Conservation (phyloP, 2,113 vertebrate species). For the Grus americana region DNA sequence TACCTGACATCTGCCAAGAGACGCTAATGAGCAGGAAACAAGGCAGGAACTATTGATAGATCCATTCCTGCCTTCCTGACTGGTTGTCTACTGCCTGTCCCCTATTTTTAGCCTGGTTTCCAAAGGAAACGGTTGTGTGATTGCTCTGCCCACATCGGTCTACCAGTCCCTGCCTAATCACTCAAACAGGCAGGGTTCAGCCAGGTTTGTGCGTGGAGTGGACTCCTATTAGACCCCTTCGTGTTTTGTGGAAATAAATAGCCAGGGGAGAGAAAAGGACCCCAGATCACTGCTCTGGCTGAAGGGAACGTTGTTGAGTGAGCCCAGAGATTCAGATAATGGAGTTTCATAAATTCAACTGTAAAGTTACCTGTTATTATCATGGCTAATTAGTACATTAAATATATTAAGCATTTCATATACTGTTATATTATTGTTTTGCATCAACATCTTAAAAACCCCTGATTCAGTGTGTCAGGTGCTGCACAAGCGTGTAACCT, state of each 20-base stretch:
- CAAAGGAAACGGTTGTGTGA: not conserved
- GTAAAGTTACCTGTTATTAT: not conserved
- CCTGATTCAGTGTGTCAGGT: not conserved
- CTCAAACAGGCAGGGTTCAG: not conserved
- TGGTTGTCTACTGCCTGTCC: not conserved
- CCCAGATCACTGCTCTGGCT: not conserved
- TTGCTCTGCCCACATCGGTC: not conserved
- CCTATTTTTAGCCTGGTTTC: conserved; percentile 9
- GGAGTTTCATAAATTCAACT: not conserved
- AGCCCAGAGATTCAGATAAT: not conserved
- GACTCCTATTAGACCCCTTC: not conserved
- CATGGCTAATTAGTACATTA: not conserved
- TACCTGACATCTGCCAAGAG: conserved; percentile 5
- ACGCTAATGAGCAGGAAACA: not conserved
- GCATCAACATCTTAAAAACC: not conserved
- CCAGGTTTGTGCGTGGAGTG: not conserved
- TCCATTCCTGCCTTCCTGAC: conserved; percentile 12
- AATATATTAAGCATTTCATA: not conserved
- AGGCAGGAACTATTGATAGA: conserved; percentile 17
- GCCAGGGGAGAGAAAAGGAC: not conserved
- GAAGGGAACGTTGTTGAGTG: not conserved
- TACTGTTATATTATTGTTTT: not conserved
- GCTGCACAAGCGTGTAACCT: not conserved
- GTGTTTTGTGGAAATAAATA: not conserved
- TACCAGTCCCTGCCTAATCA: not conserved